A percentile compares a stretch with the other conserved stretches of the same genome.
Conservation (phyloP, 2,113 vertebrate genomes). For the Turdus rufiventris region DNA sequence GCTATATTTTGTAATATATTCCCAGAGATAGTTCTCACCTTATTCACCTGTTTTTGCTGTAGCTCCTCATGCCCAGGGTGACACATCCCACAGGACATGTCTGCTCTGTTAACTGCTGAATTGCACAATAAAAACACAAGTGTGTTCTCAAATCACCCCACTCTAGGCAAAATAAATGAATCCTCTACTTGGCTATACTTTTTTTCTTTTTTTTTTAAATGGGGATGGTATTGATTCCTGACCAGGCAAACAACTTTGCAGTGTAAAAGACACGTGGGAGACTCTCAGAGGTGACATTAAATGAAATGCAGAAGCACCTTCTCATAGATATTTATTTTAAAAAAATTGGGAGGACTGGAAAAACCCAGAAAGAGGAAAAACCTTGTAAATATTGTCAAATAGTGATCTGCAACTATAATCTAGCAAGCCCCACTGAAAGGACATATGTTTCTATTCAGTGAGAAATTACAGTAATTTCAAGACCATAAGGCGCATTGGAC, state of each 20-base stretch:
- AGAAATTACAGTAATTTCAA: too few relatives aligned
- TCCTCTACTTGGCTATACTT: fast-evolving
- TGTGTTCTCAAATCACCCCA: not conserved
- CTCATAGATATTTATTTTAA: not conserved
- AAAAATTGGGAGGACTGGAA: not conserved
- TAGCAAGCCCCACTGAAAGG: not conserved
- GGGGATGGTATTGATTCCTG: not conserved
- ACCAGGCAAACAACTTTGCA: not conserved
- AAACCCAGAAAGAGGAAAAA: fast-evolving
- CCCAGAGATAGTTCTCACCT: not conserved
- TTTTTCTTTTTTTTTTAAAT: not conserved
- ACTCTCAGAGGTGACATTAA: not conserved
- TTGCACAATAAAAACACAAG: not conserved
- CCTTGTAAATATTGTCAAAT: not conserved
- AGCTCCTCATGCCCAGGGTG: not conserved
- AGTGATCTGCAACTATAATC: not conserved
- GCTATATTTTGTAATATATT: not conserved
- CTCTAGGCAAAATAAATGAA: not conserved
- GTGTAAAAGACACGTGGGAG: not conserved
- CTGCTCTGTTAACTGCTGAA: not conserved
- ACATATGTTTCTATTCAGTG: not conserved
- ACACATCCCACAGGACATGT: not conserved
- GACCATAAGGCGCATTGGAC: too few relatives aligned
- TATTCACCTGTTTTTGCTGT: not conserved
- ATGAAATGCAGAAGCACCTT: not conserved